Evolutionary conservation across 2,888 invertebrate genomes (phyloP).

Genomic region (Phengaris arion): DNA sequence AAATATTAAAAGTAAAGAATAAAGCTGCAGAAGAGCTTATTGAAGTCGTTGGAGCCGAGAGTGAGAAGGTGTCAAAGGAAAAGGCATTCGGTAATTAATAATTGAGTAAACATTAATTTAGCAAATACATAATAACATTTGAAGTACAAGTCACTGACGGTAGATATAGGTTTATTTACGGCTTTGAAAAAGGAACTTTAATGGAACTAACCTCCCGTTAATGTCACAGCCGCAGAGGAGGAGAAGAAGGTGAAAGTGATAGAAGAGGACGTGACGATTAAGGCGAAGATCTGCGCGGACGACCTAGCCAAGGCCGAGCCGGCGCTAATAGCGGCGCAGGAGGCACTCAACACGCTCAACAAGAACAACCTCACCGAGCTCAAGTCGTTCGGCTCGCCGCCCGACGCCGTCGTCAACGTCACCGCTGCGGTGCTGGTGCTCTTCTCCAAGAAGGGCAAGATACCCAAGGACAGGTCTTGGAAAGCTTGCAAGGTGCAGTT

Average conservation of each 20-base stretch:
- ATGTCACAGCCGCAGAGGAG: slow-evolving; percentile 84
- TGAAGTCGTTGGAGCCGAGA: slow-evolving; percentile 91
- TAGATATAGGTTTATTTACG: too few species aligned
- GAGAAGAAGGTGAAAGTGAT: slow-evolving; percentile 94
- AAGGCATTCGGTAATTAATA: slow-evolving; percentile 84
- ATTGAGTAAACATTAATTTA: slow-evolving; percentile 34
- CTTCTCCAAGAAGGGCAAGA: slow-evolving; percentile 89
- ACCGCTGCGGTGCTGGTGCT: slow-evolving; percentile 92
- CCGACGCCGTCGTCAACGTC: slow-evolving; percentile 92
- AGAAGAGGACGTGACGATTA: slow-evolving; percentile 91
- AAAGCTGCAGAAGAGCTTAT: slow-evolving; percentile 94
- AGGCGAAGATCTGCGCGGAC: slow-evolving; percentile 91
- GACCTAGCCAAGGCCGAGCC: slow-evolving; percentile 96
- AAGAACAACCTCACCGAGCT: slow-evolving; percentile 96
- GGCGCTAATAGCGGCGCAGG: slow-evolving; percentile 92
- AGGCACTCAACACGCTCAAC: slow-evolving; percentile 94
- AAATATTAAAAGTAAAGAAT: slow-evolving; percentile 91
- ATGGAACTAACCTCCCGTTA: neutral
- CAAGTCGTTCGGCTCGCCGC: slow-evolving; percentile 95
- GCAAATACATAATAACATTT: too few species aligned
- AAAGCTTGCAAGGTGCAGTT: slow-evolving; percentile 87
- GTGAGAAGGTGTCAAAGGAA: slow-evolving; percentile 93
- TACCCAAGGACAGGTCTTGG: slow-evolving; percentile 96
- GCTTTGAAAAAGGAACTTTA: neutral
- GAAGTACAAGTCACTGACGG: too few species aligned